Base-by-base conservation (phyloP, 2,888 invertebrate species). In the Pheosia tremula region DNA sequence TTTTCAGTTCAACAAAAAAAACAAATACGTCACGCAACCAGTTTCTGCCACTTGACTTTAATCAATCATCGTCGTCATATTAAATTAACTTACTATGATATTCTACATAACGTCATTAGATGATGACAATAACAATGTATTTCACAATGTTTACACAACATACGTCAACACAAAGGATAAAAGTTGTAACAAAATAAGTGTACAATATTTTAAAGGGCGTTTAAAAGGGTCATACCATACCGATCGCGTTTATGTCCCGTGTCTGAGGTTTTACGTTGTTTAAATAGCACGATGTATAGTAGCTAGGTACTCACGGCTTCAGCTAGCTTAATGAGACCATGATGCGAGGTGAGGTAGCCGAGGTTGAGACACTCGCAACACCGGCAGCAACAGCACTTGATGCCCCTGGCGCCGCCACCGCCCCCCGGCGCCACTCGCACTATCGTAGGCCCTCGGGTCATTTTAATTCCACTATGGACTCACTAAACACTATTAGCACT, bases 361-460 rank as follows among this genome's bases (percentile, higher is more conserved):
- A 97, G 94, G 84, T 97, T 96, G 61, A 98, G 89, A 82, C 97
- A 97, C 24, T 97, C 96, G 80, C 97, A 97, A 79, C 97, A 96
- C 64, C 95, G 92, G 80, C 96, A 97, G 82, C 96, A 96, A 72
- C 97, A 97, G 80, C 97, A 96, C 78, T 95, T 95, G 65, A 96
- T 92, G 57, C 97, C 96, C 52, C 93, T 89, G 3, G 87, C 84
- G 3, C 89, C 83, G 10, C 75, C 67, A 5, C 83, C 85, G 13
- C 82, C 83, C 10, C 84, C 80, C 3, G 93, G 91, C 24, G 84
- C 82, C 67, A 94, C 88, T 3, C 91, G 86, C 59, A 94, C 89
- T 64, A 94, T 89, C 0, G 93, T 94, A 47, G 94, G 94, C 8
- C 94, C 93, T 52, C 94, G 89, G 63, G 88, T 85, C 88, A 91